Evolutionary conservation across 2,113 vertebrate genomes (phyloP), one percentile per base, ranked within the genome.

Genomic region (Salvelinus namaycush): DNA sequence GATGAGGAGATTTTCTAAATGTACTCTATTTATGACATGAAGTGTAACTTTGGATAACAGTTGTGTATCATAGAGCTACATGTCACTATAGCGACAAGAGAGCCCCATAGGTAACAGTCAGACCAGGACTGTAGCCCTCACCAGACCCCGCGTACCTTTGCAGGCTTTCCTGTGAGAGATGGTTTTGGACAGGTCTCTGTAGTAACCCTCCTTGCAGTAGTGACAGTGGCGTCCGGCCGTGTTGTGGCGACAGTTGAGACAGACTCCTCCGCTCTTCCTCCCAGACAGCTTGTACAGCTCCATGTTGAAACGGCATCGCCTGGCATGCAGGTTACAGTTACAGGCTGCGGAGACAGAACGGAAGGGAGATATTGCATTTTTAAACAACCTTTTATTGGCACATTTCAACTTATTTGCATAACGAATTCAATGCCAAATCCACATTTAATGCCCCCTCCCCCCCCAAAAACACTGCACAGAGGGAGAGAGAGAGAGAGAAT

Each of bases 151-250:
- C 31, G 64, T 95, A 98, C 97, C 97, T 96, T 97, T 98, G 94
- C 97, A 99, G 86, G 97, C 97, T 78, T 99, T 99, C 83, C 97
- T 93, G 92, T 99, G 96, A 13, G 96, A 95, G 93, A 99, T 97
- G 77, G 96, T 92, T 84, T 98, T 99, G 86, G 94, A 96, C 94
- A 97, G 93, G 92, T 99, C 97, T 0, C 97, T 87, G 93, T 96
- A 99, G 93, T 96, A 99, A 76, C 97, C 97, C 89, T 99, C 97
- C 86, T 97, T 97, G 92, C 97, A 98, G 93, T 98, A 98, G 88
- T 99, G 97, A 89, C 97, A 98, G 90, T 98, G 97, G n/a, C 97
- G 93, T 0, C 97, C 97, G 0, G 97, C 97, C 0, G 97, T 98
- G 93, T 98, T 99, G 92, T 99, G 97, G 72, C 97, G 94, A 86